These are phyloP conservation scores for Gyrodactylus bullatarudis DNA, from an alignment of 1,140 invertebrate genomes.

Conservation along the genomic window DNA sequence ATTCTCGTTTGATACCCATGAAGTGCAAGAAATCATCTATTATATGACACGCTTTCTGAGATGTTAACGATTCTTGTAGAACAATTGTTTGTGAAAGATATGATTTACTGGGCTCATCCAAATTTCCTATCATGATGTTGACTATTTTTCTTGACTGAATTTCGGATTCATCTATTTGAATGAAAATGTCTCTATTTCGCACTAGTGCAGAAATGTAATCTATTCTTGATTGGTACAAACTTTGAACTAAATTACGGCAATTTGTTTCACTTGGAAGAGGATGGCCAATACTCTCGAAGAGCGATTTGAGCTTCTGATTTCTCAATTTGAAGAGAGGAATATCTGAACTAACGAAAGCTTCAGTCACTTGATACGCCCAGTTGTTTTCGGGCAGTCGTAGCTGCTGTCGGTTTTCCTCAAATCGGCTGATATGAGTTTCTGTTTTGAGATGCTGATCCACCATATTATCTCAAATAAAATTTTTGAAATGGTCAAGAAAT, in stretches of 20 bases:
- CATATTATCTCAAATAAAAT: too few species aligned
- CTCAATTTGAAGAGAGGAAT: background rate
- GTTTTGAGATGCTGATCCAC: background rate
- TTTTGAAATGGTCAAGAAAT: too few species aligned
- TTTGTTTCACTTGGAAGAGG: background rate
- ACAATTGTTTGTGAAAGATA: background rate
- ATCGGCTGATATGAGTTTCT: background rate
- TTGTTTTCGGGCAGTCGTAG: background rate
- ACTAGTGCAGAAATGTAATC: background rate
- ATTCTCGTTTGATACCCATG: background rate
- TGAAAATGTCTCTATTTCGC: background rate
- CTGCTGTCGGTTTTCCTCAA: background rate
- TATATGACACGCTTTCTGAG: background rate
- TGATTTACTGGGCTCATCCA: background rate
- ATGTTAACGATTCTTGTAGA: background rate
- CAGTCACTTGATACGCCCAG: background rate
- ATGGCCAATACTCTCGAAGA: background rate
- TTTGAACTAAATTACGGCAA: background rate
- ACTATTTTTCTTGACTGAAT: background rate
- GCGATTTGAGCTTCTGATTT: background rate
- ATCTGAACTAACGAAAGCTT: background rate
- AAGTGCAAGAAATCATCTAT: background rate
- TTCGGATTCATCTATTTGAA: background rate
- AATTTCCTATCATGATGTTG: background rate
- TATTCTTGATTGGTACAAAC: background rate